phyloP scores from a whole-genome alignment of 2,113 vertebrate species.

The Poeciliopsis retropinna region DNA sequence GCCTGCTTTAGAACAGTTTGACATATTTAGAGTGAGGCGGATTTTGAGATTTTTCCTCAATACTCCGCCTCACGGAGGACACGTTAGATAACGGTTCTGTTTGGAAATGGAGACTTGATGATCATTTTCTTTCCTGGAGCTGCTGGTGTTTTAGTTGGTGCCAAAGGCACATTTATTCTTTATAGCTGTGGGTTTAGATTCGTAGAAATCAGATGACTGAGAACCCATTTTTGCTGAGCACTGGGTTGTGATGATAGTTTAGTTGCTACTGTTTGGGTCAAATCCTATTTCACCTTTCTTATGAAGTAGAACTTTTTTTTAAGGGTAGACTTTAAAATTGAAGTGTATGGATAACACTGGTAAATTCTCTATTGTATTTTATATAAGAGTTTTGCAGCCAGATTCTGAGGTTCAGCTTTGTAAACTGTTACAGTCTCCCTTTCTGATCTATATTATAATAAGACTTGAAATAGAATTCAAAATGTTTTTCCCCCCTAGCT shows the following conservation, averaged over 20 bases:
- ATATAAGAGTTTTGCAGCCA: no score
- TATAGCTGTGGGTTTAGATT: not conserved
- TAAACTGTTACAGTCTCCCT: no score
- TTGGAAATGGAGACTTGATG: not conserved
- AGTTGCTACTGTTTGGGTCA: no score
- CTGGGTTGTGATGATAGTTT: no score
- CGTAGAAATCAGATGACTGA: not conserved
- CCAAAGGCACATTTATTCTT: not conserved
- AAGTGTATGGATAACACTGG: not conserved
- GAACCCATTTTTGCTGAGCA: not conserved
- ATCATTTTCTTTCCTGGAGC: not conserved
- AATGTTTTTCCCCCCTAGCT: no score
- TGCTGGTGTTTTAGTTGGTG: no score
- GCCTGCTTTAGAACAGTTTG: not conserved
- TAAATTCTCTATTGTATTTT: not conserved
- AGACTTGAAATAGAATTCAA: no score
- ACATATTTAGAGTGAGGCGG: not conserved
- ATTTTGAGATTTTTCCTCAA: not conserved
- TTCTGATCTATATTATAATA: no score
- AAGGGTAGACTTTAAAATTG: not conserved
- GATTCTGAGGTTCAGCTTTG: no score
- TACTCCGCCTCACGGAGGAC: not conserved
- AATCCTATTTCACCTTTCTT: no score
- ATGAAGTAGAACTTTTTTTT: not conserved
- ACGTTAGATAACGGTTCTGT: not conserved